Evolutionary conservation across 2,113 vertebrate species (phyloP).

Genomic region (Daubentonia madagascariensis): DNA sequence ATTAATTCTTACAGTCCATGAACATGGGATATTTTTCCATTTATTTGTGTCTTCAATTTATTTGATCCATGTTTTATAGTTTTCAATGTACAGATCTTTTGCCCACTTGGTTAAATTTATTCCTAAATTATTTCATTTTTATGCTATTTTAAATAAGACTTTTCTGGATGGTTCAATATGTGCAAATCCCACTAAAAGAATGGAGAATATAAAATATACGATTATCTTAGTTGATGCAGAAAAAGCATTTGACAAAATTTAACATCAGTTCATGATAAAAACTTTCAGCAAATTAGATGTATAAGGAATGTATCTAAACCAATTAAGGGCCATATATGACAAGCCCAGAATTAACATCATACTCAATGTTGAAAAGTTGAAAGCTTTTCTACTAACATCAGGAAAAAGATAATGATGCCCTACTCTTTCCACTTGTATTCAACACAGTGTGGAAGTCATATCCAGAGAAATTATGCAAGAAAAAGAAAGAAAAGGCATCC

Average conservation of each 20-base stretch:
- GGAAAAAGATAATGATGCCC: no score
- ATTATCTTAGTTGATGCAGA: not conserved
- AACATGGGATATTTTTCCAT: not conserved
- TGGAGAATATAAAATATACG: not conserved
- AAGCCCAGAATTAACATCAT: not conserved
- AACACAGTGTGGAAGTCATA: not conserved
- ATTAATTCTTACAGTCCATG: not conserved
- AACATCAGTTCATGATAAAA: not conserved
- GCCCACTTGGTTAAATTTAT: no score
- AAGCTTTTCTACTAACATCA: not conserved
- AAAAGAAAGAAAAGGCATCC: not conserved
- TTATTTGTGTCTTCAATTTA: not conserved
- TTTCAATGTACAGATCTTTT: not conserved
- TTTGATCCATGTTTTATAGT: not conserved
- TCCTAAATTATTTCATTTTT: not conserved
- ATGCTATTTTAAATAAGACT: not conserved
- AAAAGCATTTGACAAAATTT: not conserved
- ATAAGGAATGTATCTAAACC: not conserved
- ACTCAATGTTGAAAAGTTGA: not conserved
- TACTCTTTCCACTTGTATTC: not conserved
- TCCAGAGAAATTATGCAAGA: not conserved
- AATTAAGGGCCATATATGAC: not conserved
- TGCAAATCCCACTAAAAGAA: not conserved
- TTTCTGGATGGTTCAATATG: not conserved
- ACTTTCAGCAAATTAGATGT: not conserved